Evolutionary conservation across 2,888 invertebrate species (phyloP).

Genomic region (Cloeon dipterum): DNA sequence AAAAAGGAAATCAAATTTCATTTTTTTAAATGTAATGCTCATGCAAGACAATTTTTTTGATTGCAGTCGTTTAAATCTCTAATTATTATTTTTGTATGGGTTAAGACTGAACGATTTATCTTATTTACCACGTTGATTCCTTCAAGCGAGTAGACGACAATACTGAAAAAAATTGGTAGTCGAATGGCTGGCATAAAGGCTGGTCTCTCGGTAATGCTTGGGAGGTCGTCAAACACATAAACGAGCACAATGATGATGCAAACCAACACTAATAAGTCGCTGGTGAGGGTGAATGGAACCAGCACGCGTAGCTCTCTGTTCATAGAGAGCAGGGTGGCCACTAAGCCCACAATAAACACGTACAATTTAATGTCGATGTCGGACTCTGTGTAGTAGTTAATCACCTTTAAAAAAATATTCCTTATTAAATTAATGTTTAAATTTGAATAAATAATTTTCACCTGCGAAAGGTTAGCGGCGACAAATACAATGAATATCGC

Average conservation of each 20-base stretch:
- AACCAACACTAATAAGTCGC: slow-evolving; percentile 63
- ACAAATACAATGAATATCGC: slow-evolving; percentile 94
- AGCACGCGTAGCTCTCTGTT: slow-evolving; percentile 67
- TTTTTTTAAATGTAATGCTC: too few relatives aligned
- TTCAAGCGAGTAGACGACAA: too few relatives aligned
- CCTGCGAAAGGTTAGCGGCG: slow-evolving; percentile 56
- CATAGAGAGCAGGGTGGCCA: slow-evolving; percentile 48
- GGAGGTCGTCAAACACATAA: slow-evolving; percentile 57
- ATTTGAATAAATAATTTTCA: slow-evolving; percentile 6
- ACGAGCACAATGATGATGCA: slow-evolving; percentile 78
- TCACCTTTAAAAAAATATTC: slow-evolving; percentile 1
- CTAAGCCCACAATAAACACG: slow-evolving; percentile 43
- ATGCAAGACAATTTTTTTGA: too few relatives aligned
- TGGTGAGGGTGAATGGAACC: slow-evolving; percentile 83
- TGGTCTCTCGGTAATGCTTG: slow-evolving; percentile 24
- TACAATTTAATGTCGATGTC: slow-evolving; percentile 25
- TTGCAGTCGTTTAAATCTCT: too few relatives aligned
- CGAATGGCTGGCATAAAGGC: slow-evolving; percentile 29
- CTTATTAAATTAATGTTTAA: too few relatives aligned
- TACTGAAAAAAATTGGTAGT: slow-evolving; percentile 78
- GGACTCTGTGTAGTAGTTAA: background rate
- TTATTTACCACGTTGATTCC: slow-evolving; percentile 38
- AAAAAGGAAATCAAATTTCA: too few relatives aligned
- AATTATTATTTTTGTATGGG: too few relatives aligned
- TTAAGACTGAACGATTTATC: too few relatives aligned